These are phyloP conservation scores for Ceratotherium simum DNA, from an alignment of 2,113 vertebrate species.

Conservation along the genomic window DNA sequence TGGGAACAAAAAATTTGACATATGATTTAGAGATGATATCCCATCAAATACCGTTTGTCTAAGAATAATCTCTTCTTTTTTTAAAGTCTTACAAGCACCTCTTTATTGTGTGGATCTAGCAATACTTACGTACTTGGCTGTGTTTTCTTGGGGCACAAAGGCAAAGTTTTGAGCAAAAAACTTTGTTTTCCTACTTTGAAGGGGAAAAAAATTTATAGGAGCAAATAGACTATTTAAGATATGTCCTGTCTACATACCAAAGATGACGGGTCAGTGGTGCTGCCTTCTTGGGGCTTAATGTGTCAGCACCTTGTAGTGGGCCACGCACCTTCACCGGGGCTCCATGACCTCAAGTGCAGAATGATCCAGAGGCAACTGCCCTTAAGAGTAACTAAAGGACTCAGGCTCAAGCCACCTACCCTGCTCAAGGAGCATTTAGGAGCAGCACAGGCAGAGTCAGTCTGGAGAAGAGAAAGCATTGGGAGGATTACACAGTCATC, in stretches of 20 bases:
- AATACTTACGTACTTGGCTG: not conserved
- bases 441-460: not conserved
- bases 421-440: not conserved
- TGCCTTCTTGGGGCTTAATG: not conserved
- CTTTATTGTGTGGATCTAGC: not conserved
- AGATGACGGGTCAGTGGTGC: not conserved
- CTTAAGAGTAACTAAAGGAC: not conserved
- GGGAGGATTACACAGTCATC: not conserved
- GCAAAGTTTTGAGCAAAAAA: constrained; percentile 15
- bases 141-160: not conserved
- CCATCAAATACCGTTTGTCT: not conserved
- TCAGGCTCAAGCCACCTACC: not conserved
- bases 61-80: not conserved
- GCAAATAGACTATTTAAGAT: not conserved
- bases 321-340: not conserved
- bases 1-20: constrained; percentile 16
- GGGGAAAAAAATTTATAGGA: not conserved
- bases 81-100: not conserved
- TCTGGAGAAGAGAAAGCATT: not conserved
- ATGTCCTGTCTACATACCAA: not conserved
- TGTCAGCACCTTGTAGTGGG: not conserved
- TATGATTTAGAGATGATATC: constrained; percentile 19
- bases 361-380: not conserved
- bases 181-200: constrained; percentile 19
- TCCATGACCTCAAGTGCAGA: not conserved